Evolutionary conservation across 2,888 invertebrate genomes (phyloP), one percentile per base, ranked within the genome.

Genomic region (Julus scandinavius): DNA sequence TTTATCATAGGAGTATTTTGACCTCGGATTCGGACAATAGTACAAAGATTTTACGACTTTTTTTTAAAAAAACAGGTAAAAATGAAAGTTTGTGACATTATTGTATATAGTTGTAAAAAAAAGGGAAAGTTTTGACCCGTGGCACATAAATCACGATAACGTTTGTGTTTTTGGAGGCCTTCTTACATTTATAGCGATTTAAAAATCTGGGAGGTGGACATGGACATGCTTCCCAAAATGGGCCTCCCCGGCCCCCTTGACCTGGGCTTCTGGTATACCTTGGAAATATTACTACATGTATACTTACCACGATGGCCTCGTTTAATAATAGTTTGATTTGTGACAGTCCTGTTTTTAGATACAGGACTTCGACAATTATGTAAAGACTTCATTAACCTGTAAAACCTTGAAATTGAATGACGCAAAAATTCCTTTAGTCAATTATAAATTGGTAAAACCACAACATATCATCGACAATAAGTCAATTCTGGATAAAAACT

Each of bases 11-110:
- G 20, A 20, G 72, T 72, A 72, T 72, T 72, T 72, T 72, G 20
- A 72, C 72, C 72, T 29, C 72, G 7, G 5, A 6, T 72, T 72
- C 29, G 72, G 72, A 72, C 72, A 72, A 72, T 72, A 72, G 72
- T 72, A 72, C 2, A 11, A 72, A 29, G 20, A 72, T 20, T 17
- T 72, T 29, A 72, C 72, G 72, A 72, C 72, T 72, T 72, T 72
- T 29, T 29, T 29, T 20, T 29, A 4, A 0, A 29, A 72, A 72
- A 72, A n/a, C 20, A 72, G 72, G 72, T 72, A 72, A 72, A 72
- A 72, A 72, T 72, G 72, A 72, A 72, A 72, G 72, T 72, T 72
- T 72, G 72, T 72, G 72, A 72, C 72, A 72, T 20, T 72, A 72
- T 72, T 29, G 72, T 72, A 72, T 72, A 72, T 72, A 72, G 72